These are phyloP conservation scores for Eupristina koningsbergeri DNA, from an alignment of 1,140 invertebrate species.

Conservation along the genomic window DNA sequence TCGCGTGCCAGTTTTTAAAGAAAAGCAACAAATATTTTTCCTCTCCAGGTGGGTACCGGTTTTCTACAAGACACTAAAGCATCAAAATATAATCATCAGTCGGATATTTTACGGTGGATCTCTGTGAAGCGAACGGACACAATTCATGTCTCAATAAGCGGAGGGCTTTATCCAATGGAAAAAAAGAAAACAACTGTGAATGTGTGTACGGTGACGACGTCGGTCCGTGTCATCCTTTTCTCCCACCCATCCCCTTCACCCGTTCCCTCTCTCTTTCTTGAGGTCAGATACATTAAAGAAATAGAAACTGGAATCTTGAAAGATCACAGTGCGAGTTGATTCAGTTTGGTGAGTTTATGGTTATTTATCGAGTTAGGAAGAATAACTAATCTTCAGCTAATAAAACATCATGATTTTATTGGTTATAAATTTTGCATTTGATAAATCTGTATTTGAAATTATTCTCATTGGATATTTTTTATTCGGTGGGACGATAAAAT, in stretches of 20 bases:
- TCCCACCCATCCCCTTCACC: neutral
- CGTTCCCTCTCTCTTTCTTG: neutral
- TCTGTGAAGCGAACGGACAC: neutral
- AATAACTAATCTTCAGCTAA: neutral
- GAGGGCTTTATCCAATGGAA: neutral
- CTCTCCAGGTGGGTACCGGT: neutral
- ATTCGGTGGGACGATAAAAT: too few species aligned
- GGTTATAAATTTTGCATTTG: neutral
- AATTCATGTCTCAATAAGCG: conserved; percentile 6
- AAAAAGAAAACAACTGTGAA: neutral
- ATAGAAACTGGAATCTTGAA: neutral
- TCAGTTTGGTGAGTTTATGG: neutral
- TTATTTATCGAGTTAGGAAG: neutral
- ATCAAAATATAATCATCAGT: neutral
- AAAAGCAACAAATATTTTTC: neutral
- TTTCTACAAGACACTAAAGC: neutral
- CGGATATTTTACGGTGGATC: neutral
- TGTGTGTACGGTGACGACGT: neutral
- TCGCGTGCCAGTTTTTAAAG: neutral
- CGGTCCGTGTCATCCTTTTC: neutral
- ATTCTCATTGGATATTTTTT: neutral
- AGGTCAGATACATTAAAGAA: neutral
- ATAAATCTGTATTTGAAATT: neutral
- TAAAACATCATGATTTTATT: neutral
- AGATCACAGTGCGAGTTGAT: neutral